A percentile compares a stretch with the other conserved stretches of the same genome.
These are phyloP conservation scores for Nemotelus pantherinus DNA, from an alignment of 2,888 invertebrate genomes.

Conservation along the genomic window DNA sequence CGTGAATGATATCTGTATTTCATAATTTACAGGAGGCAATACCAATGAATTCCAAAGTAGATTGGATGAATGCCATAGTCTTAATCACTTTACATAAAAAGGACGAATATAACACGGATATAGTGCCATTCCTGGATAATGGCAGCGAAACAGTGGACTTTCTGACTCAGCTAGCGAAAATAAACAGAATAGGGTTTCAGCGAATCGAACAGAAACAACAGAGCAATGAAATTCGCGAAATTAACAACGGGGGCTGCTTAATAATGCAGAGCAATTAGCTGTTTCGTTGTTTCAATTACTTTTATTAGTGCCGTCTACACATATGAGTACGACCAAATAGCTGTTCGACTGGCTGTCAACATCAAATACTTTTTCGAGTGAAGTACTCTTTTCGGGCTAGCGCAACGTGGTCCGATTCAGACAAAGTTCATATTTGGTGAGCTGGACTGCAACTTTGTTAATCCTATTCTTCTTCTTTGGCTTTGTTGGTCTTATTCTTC, in stretches of 20 bases:
- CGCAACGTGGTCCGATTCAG: too few relatives aligned
- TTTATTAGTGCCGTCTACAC: conserved; percentile 35
- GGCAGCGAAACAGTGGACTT: background rate
- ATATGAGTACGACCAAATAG: too few relatives aligned
- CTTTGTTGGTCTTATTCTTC: too few relatives aligned
- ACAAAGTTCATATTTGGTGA: too few relatives aligned
- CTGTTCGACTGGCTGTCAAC: too few relatives aligned
- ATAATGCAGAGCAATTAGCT: conserved; percentile 45
- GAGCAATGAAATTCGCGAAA: background rate
- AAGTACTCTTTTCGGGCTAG: too few relatives aligned
- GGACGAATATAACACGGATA: conserved; percentile 10
- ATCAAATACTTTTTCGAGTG: too few relatives aligned
- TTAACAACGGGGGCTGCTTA: conserved; percentile 26
- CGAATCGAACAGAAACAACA: background rate
- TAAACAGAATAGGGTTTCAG: background rate
- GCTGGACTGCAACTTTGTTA: too few relatives aligned
- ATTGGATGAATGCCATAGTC: background rate
- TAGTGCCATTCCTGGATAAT: conserved; percentile 16
- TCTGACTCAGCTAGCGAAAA: too few relatives aligned
- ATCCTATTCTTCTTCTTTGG: too few relatives aligned
- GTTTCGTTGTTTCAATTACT: conserved; percentile 43
- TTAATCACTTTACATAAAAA: conserved; percentile 37
- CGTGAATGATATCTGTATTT: conserved; percentile 41
- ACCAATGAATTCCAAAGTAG: conserved; percentile 40
- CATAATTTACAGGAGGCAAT: conserved; percentile 43